These are phyloP conservation scores for Syngnathoides biaculeatus DNA, from an alignment of 2,113 vertebrate genomes.

Conservation along the genomic window DNA sequence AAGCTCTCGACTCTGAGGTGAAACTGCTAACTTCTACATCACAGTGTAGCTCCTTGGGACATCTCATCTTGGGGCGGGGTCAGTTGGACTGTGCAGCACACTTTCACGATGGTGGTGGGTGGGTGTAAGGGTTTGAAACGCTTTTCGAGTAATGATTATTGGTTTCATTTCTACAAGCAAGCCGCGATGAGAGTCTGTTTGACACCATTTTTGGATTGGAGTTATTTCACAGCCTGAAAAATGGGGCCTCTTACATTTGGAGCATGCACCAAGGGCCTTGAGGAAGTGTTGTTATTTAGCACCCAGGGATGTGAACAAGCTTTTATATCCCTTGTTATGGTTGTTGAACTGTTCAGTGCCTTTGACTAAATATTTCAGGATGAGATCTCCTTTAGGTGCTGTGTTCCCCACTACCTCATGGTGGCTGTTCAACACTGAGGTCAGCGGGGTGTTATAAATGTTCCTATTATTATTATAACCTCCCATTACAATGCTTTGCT, in stretches of 20 bases:
- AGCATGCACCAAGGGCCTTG: background rate
- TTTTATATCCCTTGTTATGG: background rate
- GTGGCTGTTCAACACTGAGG: constrained; percentile 35
- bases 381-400: background rate
- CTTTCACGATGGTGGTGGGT: no score
- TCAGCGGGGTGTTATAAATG: constrained; percentile 50
- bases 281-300: constrained; percentile 5
- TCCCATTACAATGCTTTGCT: constrained; percentile 37
- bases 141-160: background rate
- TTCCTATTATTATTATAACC: constrained; percentile 53
- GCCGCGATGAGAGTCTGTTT: background rate
- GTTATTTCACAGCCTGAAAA: background rate
- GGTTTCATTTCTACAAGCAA: background rate
- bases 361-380: constrained; percentile 17
- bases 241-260: background rate
- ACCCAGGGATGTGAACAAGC: background rate
- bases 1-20: no score
- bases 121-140: no score
- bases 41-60: no score
- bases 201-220: background rate
- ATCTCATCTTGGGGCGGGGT: no score
- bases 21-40: no score
- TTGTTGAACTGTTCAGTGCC: background rate
- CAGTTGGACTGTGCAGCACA: no score
- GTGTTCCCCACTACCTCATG: constrained; percentile 28